Evolutionary conservation across 2,888 invertebrate genomes (phyloP), one percentile per base, ranked within the genome.

Genomic region (Patella ulyssiponensis): DNA sequence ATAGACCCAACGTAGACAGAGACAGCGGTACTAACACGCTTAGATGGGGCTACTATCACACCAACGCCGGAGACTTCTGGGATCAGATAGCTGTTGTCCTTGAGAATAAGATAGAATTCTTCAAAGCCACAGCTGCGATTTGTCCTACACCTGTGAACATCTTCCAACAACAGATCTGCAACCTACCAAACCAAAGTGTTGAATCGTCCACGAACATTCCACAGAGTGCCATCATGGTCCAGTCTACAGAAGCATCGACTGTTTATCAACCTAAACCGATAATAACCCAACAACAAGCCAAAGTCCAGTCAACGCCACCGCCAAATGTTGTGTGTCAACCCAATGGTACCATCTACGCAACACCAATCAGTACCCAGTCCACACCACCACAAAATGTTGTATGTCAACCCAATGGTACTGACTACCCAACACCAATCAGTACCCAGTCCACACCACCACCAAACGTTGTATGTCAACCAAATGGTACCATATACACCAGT

Each of bases 61-160:
- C 83, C 53, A 86, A 86, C 56, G 84, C 86, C 2, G 86, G 84
- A 0, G 79, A 83, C 58, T 86, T 86, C 73, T 86, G 86, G 86
- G 82, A 83, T 69, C 78, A 83, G 70, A 83, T 86, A 4, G 84
- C 85, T 2, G 75, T 81, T 12, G 83, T 82, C 74, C 72, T 86
- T 9, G 82, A 85, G 12, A 77, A 75, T 51, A 85, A 83, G 76
- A 84, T 85, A 82, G 77, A 77, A 17, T 23, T 51, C 3, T 86
- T 86, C 77, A 77, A 80, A 53, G 73, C 70, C 15, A 44, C 64
- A n/a, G 69, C 85, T 11, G 53, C 79, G 11, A 69, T 74, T 0
- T 80, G 83, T 11, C 64, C 64, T 11, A 75, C 74, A n/a, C 84
- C 84, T 0, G 83, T 84, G 11, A 71, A 78, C 9, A 81, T 85